These are phyloP conservation scores for Listronotus oregonensis DNA, from an alignment of 1,140 invertebrate genomes.

Conservation along the genomic window DNA sequence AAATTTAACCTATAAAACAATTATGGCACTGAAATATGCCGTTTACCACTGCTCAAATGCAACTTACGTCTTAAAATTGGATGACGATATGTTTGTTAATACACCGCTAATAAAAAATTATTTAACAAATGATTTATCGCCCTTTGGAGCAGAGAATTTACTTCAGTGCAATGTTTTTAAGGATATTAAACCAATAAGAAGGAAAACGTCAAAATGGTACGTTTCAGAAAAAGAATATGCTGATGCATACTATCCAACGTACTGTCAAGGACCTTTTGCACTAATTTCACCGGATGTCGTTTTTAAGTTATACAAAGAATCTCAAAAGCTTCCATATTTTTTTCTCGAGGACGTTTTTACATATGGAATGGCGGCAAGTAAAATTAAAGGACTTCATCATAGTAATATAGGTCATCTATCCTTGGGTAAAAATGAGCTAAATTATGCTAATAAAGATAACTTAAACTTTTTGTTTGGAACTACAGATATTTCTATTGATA, in stretches of 20 bases:
- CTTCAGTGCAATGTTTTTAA: constrained; percentile 63
- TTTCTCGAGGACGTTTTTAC: constrained; percentile 87
- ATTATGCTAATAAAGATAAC: not conserved
- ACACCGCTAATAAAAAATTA: constrained; percentile 66
- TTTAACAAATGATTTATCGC: constrained; percentile 57
- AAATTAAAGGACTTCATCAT: constrained; percentile 59
- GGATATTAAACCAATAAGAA: constrained; percentile 61
- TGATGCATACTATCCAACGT: constrained; percentile 66
- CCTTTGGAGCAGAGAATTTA: constrained; percentile 60
- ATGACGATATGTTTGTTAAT: constrained; percentile 81
- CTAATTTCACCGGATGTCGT: constrained; percentile 74
- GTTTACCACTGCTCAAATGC: constrained; percentile 69
- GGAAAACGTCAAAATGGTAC: constrained; percentile 77
- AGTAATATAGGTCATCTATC: not conserved
- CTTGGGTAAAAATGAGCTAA: not conserved
- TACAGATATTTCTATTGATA: not conserved
- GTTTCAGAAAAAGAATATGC: constrained; percentile 71
- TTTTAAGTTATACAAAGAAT: constrained; percentile 57
- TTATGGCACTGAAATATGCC: constrained; percentile 81
- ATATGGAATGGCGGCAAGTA: constrained; percentile 71
- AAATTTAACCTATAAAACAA: constrained; percentile 87
- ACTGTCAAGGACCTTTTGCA: constrained; percentile 73
- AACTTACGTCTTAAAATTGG: constrained; percentile 74
- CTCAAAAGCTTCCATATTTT: constrained; percentile 58
- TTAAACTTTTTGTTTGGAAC: constrained; percentile 9